Evolutionary conservation across 1,140 invertebrate species (phyloP).

Genomic region (Vanessa tameamea): DNA sequence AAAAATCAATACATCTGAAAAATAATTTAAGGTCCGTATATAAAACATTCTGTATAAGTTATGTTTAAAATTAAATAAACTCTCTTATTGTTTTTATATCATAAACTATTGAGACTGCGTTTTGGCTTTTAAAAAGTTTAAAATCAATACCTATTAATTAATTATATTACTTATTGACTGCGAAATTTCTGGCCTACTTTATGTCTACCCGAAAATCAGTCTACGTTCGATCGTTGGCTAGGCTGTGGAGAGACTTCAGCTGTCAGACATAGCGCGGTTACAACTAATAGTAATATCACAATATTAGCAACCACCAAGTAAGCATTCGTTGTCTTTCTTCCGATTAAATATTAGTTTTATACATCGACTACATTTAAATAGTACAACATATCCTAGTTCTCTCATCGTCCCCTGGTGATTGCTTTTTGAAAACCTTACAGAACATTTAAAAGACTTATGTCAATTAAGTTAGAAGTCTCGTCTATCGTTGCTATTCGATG

Average conservation of each 20-base stretch:
- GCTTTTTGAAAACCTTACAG: conserved; percentile 29
- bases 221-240: conserved; percentile 71
- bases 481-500: conserved; percentile 42
- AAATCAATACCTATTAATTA: conserved; percentile 70
- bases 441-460: conserved; percentile 32
- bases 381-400: conserved; percentile 10
- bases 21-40: conserved; percentile 78
- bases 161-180: conserved; percentile 70
- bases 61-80: conserved; percentile 79
- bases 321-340: conserved; percentile 1
- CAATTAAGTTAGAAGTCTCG: conserved; percentile 32
- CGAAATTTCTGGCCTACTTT: conserved; percentile 72
- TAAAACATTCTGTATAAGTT: conserved; percentile 78
- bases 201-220: conserved; percentile 79
- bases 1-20: conserved; percentile 80
- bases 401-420: conserved; percentile 30
- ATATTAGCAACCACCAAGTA: conserved; percentile 49
- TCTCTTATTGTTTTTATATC: conserved; percentile 76
- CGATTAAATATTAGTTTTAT: conserved; percentile 22
- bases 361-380: conserved; percentile 32
- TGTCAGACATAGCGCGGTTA: conserved; percentile 47
- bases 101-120: conserved; percentile 73
- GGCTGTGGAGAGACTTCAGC: conserved; percentile 55
- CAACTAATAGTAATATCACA: conserved; percentile 78
- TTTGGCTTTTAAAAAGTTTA: conserved; percentile 71